Conservation (phyloP, 2,113 vertebrate genomes). For the Tyto alba region DNA sequence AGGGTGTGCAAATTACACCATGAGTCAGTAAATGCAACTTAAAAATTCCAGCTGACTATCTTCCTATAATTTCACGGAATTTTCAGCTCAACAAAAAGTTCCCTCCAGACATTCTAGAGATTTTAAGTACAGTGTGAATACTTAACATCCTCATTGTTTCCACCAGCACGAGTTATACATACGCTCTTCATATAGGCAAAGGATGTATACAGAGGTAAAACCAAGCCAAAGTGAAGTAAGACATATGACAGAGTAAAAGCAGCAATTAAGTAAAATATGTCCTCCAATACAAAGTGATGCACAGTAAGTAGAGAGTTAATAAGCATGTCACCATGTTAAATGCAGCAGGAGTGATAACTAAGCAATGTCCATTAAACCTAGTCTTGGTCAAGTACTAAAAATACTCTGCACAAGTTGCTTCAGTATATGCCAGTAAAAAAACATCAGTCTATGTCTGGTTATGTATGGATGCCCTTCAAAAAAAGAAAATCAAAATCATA, state of each 20-base stretch:
- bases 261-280: background rate
- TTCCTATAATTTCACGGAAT: background rate
- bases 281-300: background rate
- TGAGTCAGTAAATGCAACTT: background rate
- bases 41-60: conserved; percentile 26
- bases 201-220: background rate
- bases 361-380: background rate
- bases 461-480: background rate
- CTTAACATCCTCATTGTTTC: background rate
- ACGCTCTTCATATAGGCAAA: background rate
- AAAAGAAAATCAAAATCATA: background rate
- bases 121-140: background rate
- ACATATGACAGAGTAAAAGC: background rate
- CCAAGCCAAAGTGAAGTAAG: background rate
- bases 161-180: background rate
- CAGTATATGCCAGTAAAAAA: background rate
- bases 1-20: background rate
- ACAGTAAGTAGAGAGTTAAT: background rate
- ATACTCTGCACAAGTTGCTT: background rate
- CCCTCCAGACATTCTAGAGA: background rate
- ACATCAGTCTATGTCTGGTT: background rate
- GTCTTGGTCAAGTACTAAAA: background rate
- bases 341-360: background rate
- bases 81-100: background rate
- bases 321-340: background rate